A percentile compares a stretch with the other conserved stretches of the same genome.
Evolutionary conservation across 2,888 invertebrate species (phyloP).

Genomic region (Drosophila subquinaria): DNA sequence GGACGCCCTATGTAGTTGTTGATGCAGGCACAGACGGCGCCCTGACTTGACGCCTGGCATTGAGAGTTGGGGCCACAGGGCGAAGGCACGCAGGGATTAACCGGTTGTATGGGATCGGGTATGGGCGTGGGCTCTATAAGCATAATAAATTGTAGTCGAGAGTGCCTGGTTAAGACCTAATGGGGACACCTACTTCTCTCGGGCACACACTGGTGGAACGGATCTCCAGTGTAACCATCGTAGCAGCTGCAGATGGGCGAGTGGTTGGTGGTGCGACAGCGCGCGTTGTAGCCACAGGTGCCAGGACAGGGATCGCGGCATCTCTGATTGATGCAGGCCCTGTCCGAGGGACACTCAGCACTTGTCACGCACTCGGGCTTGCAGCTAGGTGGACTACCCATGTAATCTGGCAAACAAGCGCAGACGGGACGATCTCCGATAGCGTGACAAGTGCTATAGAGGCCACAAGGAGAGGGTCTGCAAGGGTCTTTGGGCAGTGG

Average conservation of each 20-base stretch:
- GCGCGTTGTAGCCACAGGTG: conserved; percentile 90
- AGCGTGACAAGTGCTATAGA: conserved; percentile 86
- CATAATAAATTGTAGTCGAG: conserved; percentile 10
- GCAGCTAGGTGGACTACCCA: conserved; percentile 91
- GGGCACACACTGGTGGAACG: conserved; percentile 89
- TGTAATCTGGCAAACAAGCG: conserved; percentile 89
- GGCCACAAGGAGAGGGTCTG: conserved; percentile 86
- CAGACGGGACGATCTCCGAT: conserved; percentile 90
- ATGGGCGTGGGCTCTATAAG: conserved; percentile 72
- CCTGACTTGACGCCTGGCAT: conserved; percentile 86
- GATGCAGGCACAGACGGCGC: conserved; percentile 88
- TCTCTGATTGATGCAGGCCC: conserved; percentile 91
- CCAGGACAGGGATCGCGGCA: conserved; percentile 91
- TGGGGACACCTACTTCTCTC: conserved; percentile 83
- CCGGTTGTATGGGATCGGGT: conserved; percentile 75
- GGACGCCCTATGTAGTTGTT: conserved; percentile 88
- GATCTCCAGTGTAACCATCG: conserved; percentile 90
- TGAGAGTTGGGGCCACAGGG: conserved; percentile 89
- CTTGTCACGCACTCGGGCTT: conserved; percentile 92
- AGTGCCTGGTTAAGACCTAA: not conserved
- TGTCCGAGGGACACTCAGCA: conserved; percentile 90
- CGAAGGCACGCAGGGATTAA: conserved; percentile 88
- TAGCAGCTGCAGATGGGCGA: conserved; percentile 91
- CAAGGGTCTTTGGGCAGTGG: conserved; percentile 85
- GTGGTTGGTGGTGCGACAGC: conserved; percentile 91